phyloP scores from a whole-genome alignment of 1,140 invertebrate species.

The Lepeophtheirus salmonis region DNA sequence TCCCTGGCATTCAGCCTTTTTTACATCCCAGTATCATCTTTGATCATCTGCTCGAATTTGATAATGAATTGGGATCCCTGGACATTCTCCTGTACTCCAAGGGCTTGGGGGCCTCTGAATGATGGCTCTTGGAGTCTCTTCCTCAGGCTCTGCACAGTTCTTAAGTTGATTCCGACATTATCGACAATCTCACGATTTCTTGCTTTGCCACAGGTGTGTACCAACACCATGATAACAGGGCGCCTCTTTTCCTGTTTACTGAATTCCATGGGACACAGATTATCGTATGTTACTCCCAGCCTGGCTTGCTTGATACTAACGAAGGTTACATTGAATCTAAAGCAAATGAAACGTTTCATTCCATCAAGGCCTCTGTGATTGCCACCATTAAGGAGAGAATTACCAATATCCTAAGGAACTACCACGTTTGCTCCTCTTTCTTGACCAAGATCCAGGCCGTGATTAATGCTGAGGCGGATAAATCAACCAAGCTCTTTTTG shows the following conservation, averaged over 20 bases:
- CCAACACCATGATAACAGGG: no score
- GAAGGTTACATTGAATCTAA: no score
- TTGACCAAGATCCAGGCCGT: no score
- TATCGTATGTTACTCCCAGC: neutral
- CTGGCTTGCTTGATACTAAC: neutral
- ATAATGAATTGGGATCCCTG: neutral
- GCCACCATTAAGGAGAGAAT: no score
- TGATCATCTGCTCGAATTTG: neutral
- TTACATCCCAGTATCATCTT: neutral
- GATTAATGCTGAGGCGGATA: no score
- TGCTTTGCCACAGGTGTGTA: neutral
- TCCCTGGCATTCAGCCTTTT: neutral
- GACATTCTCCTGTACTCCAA: no score
- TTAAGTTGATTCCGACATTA: neutral
- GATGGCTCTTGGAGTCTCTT: neutral
- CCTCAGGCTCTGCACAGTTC: neutral
- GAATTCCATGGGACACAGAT: neutral
- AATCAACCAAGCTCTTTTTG: no score
- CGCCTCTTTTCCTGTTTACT: no score
- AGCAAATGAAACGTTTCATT: no score
- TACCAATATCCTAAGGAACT: no score
- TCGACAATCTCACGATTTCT: neutral
- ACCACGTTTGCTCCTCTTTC: no score
- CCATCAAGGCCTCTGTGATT: no score
- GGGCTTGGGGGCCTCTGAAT: neutral